A percentile compares a stretch with the other conserved stretches of the same genome.
Evolutionary conservation across 2,888 invertebrate species (phyloP).

Genomic region (Branchellion lobata): DNA sequence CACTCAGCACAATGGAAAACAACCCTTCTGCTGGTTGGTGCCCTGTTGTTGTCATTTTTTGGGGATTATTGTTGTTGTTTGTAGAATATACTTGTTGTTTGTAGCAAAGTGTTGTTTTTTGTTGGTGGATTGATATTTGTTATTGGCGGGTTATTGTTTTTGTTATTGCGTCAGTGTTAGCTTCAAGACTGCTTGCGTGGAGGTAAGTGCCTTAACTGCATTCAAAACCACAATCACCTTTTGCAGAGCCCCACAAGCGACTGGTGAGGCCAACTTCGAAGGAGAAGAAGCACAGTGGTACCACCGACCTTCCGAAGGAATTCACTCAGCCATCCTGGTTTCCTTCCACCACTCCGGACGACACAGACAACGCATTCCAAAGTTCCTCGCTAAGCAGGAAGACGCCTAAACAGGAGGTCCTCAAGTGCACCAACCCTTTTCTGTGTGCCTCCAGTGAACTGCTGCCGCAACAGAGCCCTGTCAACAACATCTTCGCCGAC

Average conservation of each 20-base stretch:
- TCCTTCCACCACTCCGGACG: not conserved
- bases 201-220: too few species aligned
- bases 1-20: not conserved
- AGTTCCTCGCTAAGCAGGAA: too few species aligned
- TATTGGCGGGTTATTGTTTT: too few species aligned
- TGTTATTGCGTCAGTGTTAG: too few species aligned
- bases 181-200: too few species aligned
- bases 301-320: not conserved
- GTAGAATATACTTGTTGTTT: not conserved
- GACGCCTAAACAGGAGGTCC: not conserved
- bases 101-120: too few species aligned
- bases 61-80: not conserved
- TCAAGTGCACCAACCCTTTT: conserved; percentile 1
- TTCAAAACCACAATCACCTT: too few species aligned
- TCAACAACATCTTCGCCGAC: not conserved
- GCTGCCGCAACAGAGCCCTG: not conserved
- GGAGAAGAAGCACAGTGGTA: too few species aligned
- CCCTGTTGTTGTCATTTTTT: not conserved
- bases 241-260: too few species aligned
- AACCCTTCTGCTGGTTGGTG: not conserved
- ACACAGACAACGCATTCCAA: conserved; percentile 1
- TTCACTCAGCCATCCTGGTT: not conserved
- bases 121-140: too few species aligned
- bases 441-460: not conserved
- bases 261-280: too few species aligned